phyloP scores from a whole-genome alignment of 2,113 vertebrate genomes.

The Petaurus breviceps region DNA sequence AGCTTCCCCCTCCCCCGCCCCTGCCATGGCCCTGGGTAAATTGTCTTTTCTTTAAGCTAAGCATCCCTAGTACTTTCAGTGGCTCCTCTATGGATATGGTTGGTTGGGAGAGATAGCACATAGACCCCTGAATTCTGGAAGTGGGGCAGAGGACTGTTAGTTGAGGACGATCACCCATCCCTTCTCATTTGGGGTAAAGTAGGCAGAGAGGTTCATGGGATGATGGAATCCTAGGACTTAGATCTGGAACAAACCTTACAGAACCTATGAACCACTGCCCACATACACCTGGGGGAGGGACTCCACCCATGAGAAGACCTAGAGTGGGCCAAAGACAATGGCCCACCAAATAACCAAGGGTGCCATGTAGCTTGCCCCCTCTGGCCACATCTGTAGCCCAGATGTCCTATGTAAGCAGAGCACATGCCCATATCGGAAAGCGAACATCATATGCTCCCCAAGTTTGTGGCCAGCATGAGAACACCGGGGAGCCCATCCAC shows the following conservation, averaged over 20 bases:
- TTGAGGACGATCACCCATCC: background rate
- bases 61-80: background rate
- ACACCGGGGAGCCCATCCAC: slow-evolving; percentile 77
- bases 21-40: background rate
- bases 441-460: slow-evolving; percentile 77
- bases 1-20: background rate
- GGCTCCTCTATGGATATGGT: background rate
- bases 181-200: background rate
- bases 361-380: slow-evolving; percentile 77
- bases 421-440: slow-evolving; percentile 80
- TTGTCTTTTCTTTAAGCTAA: background rate
- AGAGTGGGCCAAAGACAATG: slow-evolving; percentile 62
- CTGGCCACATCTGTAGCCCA: slow-evolving; percentile 85
- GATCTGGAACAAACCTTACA: background rate
- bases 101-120: background rate
- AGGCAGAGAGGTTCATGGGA: background rate
- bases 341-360: slow-evolving; percentile 80
- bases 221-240: background rate
- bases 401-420: slow-evolving; percentile 84
- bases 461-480: slow-evolving; percentile 79
- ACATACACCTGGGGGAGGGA: background rate
- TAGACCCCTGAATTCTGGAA: background rate
- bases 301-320: slow-evolving; percentile 46
- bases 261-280: background rate
- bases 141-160: background rate